These are phyloP conservation scores for Elmis aenea DNA, from an alignment of 2,888 invertebrate species.

Conservation along the genomic window DNA sequence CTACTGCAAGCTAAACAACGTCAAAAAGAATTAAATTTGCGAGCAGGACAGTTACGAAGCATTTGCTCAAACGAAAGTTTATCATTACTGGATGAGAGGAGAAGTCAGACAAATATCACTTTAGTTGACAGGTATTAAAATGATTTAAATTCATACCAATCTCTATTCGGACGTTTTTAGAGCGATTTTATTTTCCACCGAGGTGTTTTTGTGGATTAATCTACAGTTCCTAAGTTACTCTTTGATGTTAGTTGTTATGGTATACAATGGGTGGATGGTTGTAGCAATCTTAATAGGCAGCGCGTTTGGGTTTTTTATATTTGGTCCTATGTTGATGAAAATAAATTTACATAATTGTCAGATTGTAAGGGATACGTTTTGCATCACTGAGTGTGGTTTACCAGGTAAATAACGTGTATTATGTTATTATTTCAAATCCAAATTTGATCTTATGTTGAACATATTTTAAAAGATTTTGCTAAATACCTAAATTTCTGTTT, in stretches of 20 bases:
- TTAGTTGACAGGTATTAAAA: slow-evolving; percentile 24
- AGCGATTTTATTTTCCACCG: slow-evolving; percentile 35
- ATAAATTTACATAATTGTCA: slow-evolving; percentile 50
- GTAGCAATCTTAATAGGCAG: slow-evolving; percentile 62
- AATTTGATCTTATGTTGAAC: too few relatives aligned
- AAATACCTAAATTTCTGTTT: too few relatives aligned
- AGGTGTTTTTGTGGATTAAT: slow-evolving; percentile 39
- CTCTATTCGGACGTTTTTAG: slow-evolving; percentile 31
- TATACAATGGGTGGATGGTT: slow-evolving; percentile 64
- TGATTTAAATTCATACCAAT: slow-evolving; percentile 3
- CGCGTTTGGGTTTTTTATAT: slow-evolving; percentile 54
- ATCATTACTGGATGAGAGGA: slow-evolving; percentile 40
- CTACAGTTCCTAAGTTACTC: slow-evolving; percentile 58
- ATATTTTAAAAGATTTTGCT: too few relatives aligned
- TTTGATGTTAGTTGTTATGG: slow-evolving; percentile 70
- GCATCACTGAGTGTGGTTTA: slow-evolving; percentile 43
- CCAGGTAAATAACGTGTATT: slow-evolving; percentile 47
- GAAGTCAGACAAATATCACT: slow-evolving; percentile 31
- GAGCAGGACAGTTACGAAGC: slow-evolving; percentile 38
- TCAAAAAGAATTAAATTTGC: slow-evolving; percentile 39
- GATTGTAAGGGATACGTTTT: slow-evolving; percentile 45
- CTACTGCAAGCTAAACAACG: slow-evolving; percentile 47
- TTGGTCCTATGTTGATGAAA: slow-evolving; percentile 51
- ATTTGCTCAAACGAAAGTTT: slow-evolving; percentile 46
- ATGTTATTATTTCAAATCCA: not conserved